Conservation (phyloP, 2,797 vertebrate genomes). For the Podarcis siculus region DNA sequence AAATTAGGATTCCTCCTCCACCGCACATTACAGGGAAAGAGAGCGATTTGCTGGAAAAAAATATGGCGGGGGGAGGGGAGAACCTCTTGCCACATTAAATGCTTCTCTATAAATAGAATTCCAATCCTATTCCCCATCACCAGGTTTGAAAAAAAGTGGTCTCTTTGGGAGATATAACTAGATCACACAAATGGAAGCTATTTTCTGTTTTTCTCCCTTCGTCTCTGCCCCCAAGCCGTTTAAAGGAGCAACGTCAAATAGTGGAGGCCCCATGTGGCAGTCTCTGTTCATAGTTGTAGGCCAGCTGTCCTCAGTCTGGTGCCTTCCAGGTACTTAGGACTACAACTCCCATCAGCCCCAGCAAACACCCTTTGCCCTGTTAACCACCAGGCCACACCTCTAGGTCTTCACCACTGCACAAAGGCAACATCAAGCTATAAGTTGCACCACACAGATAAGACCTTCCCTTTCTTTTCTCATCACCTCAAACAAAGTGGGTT, state of each 20-base stretch:
- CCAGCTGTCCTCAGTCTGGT: too few species aligned
- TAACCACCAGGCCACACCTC: too few species aligned
- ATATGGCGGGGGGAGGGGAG: neutral
- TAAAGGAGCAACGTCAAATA: neutral
- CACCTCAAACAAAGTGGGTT: too few species aligned
- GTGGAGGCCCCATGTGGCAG: neutral
- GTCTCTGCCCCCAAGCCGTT: neutral
- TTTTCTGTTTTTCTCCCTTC: constrained; percentile 9
- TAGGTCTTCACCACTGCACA: too few species aligned
- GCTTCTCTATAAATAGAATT: neutral
- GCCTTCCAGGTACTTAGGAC: too few species aligned
- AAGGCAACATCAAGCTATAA: too few species aligned
- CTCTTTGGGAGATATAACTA: constrained; percentile 18
- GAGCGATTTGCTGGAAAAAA: neutral
- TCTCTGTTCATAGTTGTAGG: too few species aligned
- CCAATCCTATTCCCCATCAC: neutral
- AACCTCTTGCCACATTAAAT: neutral
- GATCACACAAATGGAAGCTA: neutral
- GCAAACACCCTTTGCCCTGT: too few species aligned
- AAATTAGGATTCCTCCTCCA: neutral
- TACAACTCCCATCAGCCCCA: too few species aligned
- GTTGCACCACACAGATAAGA: too few species aligned
- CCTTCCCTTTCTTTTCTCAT: too few species aligned
- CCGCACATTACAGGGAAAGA: neutral
- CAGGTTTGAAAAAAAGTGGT: neutral